Conservation (phyloP, 1,140 invertebrate species). For the Neuroterus valhalla region DNA sequence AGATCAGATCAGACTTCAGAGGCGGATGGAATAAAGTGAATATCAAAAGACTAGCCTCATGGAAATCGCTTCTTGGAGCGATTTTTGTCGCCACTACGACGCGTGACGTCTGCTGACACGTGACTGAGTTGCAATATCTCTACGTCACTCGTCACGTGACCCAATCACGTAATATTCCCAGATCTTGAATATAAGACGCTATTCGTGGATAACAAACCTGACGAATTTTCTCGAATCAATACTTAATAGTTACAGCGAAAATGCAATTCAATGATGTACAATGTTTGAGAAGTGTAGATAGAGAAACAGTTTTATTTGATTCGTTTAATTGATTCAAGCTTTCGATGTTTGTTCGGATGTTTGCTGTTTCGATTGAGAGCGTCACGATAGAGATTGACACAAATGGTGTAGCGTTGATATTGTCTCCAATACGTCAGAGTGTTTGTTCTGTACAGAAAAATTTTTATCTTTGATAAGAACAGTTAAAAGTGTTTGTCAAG, state of each 20-base stretch:
- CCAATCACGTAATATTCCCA: constrained; percentile 54
- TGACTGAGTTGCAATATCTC: constrained; percentile 53
- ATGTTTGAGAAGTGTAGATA: no score
- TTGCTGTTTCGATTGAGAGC: not conserved
- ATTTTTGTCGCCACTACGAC: constrained; percentile 45
- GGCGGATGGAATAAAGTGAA: constrained; percentile 5
- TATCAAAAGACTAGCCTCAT: constrained; percentile 9
- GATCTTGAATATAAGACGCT: constrained; percentile 46
- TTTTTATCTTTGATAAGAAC: not conserved
- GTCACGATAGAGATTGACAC: constrained; percentile 4
- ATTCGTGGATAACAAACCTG: constrained; percentile 52
- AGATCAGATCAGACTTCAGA: not conserved
- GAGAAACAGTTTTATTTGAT: not conserved
- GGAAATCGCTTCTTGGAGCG: not conserved
- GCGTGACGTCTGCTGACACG: constrained; percentile 62
- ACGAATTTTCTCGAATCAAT: constrained; percentile 4
- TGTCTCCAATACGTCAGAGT: constrained; percentile 16
- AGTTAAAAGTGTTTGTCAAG: not conserved
- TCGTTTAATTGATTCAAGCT: no score
- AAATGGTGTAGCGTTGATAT: not conserved
- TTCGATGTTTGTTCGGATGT: no score
- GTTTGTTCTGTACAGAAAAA: not conserved
- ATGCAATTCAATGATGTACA: no score
- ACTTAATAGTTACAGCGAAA: not conserved
- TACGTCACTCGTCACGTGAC: constrained; percentile 66